Evolutionary conservation across 2,888 invertebrate genomes (phyloP).

Genomic region (Noctua janthina): DNA sequence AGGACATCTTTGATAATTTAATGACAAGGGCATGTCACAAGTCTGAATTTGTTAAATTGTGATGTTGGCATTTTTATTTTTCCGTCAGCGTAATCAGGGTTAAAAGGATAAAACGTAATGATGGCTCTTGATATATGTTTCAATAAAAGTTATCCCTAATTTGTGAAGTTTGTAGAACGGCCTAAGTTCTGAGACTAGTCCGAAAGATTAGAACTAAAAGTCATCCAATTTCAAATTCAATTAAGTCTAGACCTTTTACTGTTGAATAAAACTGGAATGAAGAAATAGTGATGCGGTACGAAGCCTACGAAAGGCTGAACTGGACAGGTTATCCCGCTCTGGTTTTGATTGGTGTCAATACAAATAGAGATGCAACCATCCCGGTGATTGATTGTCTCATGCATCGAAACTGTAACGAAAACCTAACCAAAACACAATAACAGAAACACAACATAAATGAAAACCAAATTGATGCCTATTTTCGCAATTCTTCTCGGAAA

Average conservation of each 20-base stretch:
- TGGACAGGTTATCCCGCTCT: constrained; percentile 44
- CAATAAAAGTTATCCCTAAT: constrained; percentile 23
- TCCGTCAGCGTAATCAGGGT: background rate
- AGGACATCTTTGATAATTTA: constrained; percentile 42
- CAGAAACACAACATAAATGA: background rate
- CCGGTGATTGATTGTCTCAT: constrained; percentile 21
- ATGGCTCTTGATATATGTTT: constrained; percentile 4
- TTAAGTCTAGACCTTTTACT: constrained; percentile 31
- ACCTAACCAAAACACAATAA: background rate
- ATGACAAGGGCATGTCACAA: constrained; percentile 46
- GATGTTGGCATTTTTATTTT: constrained; percentile 18
- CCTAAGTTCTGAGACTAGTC: background rate
- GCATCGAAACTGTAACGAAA: background rate
- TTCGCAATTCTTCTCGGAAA: background rate
- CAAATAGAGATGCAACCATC: constrained; percentile 3
- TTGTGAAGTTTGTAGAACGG: constrained; percentile 23
- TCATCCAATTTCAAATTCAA: constrained; percentile 40
- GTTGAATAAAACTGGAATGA: constrained; percentile 24
- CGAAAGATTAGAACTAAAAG: constrained; percentile 20
- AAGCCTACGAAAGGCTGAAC: constrained; percentile 5
- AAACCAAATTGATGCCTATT: constrained; percentile 1
- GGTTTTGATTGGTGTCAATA: constrained; percentile 46
- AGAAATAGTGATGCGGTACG: constrained; percentile 13
- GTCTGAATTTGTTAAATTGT: constrained; percentile 19
- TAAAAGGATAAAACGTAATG: constrained; percentile 15